Evolutionary conservation across 1,140 invertebrate genomes (phyloP), one percentile per base, ranked within the genome.

Genomic region (Nasonia longicornis): DNA sequence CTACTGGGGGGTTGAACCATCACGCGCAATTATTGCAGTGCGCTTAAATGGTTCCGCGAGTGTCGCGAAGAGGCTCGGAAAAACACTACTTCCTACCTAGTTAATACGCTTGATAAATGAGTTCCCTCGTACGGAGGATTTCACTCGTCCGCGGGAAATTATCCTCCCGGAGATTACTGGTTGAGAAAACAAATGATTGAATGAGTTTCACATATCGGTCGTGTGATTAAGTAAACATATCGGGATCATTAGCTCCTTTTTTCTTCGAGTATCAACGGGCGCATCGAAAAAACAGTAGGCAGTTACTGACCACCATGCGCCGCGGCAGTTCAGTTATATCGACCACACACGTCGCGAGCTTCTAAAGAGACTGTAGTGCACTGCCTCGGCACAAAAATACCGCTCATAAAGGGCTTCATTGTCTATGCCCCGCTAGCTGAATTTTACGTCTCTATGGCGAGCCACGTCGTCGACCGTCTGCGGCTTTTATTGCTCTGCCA

Each of bases 21-120:
- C 31, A 71, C 70, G 14, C 29, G 66, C 31, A 35, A 72, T 72
- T 72, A 45, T 72, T 72, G 22, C 42, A 42, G 70, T 72, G 38
- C 38, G 20, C 35, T 20, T 48, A 72, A 45, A 48, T 38, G 16
- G 20, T 45, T 72, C 7, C 8, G 70, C 42, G 1, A 70, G 67
- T 42, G 38, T 42, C 38, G 38, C 38, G 0, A 42, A 42, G 38
- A 42, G 1, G 10, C 38, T 42, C 38, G 38, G 31, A 45, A 11
- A 45, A 45, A 8, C 8, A 26, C 2, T 45, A 45, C 42, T 45
- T 45, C 12, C 42, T 12, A 45, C 42, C 12, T 12, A 52, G 0
- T 52, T 52, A 52, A 52, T 52, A 52, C 12, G 16, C 2, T 52
- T 52, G 48, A 52, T 52, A 52, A 52, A 52, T 20, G 48, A 20